Evolutionary conservation across 2,797 vertebrate genomes (phyloP), one percentile per base, ranked within the genome.

Genomic region (Leucoraja ocellata): DNA sequence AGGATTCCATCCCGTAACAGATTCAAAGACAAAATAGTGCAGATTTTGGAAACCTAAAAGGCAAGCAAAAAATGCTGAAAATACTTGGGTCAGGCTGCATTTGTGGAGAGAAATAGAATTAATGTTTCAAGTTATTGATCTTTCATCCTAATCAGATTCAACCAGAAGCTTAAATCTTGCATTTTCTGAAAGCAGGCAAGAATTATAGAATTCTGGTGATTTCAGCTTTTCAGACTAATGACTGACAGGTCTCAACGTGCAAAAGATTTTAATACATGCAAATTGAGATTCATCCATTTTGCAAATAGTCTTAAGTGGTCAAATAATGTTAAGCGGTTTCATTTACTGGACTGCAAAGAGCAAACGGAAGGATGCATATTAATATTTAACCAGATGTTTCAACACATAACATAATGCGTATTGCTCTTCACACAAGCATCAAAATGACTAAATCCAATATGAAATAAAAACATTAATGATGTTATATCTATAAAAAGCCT

Each of bases 361-460:
- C 28, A 32, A n/a, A 36, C 61, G 21, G 84, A 68, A 36, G 61
- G n/a, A n/a, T 63, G 21, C 16, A n/a, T 32, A 68, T 68, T 68
- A 88, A 88, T 88, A 88, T 36, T 88, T 88, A 68, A 88, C 5
- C n/a, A 36, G 84, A 21, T 65, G n/a, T 61, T 36, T n/a, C 84
- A 9, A 13, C 21, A 32, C n/a, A 14, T 32, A 68, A 88, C 21
- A 68, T n/a, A n/a, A 61, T 28, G n/a, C 21, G 7, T 68, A 32
- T 18, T 88, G n/a, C n/a, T 68, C 4, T 63, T 68, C 0, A 32
- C 36, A 32, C 36, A 65, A 10, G 84, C 61, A 36, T 61, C 61
- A 88, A 21, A 16, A 8, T 32, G 21, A 23, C 61, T 88, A n/a
- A 88, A 88, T 0, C 7, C 7, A 68, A 68, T 2, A 21, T 2